Base-by-base conservation (phyloP, 2,888 invertebrate species). In the Phalera bucephala region DNA sequence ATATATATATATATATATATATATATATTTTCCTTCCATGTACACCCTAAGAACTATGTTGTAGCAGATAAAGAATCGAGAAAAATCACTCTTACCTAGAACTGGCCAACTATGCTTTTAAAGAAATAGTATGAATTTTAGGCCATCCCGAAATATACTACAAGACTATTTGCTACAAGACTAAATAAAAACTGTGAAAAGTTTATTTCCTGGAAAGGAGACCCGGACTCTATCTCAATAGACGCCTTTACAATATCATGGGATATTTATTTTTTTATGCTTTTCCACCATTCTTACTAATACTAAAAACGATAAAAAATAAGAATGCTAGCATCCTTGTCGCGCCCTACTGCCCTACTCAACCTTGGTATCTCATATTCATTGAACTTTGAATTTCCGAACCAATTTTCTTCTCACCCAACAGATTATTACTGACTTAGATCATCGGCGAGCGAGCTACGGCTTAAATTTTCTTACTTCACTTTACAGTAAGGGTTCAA, bases 11-110 rank as follows among this genome's bases (percentile, higher is more conserved):
- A n/a, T n/a, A n/a, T n/a, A n/a, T 21, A 7, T 21, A n/a, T n/a
- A n/a, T n/a, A n/a, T n/a, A n/a, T n/a, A n/a, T n/a, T 21, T n/a
- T 3, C 21, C 2, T n/a, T n/a, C n/a, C 7, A 21, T 21, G n/a
- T 21, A 21, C 6, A n/a, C 2, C 7, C 21, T 7, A 8, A 5
- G 2, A 2, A 21, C 2, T 5, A 21, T n/a, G 4, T 21, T 21
- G 9, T 14, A 15, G 28, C 28, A 5, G 28, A 28, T 15, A 13
- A 28, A 28, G 17, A 28, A 15, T 28, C 28, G 14, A 28, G 28
- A 28, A 13, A 14, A 9, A 13, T 3, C 28, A 28, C 28, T 15
- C 28, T 8, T n/a, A 21, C n/a, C 3, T 21, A 8, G 21, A 21
- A 21, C 8, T 21, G 2, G 21, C 21, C 2, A 7, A 21, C 2